These are phyloP conservation scores for Falco columbarius DNA, from an alignment of 2,797 vertebrate species.

Conservation along the genomic window DNA sequence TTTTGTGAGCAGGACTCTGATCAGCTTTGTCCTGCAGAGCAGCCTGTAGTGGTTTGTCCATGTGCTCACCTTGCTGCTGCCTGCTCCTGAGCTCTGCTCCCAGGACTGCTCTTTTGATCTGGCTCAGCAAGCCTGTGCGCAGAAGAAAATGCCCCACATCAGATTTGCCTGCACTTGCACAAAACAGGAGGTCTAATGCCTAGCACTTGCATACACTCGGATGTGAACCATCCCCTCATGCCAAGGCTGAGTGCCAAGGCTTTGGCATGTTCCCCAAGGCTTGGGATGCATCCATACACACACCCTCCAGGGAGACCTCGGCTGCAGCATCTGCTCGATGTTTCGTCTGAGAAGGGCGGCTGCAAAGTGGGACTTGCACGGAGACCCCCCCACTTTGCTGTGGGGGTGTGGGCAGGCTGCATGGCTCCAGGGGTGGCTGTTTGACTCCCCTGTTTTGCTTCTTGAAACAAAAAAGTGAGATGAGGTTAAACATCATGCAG, in stretches of 20 bases:
- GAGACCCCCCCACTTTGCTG: background rate
- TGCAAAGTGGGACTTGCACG: fast-evolving
- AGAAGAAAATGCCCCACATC: background rate
- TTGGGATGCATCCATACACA: fast-evolving
- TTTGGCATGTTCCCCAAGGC: background rate
- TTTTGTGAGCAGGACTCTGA: background rate
- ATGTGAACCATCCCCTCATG: background rate
- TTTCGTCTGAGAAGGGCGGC: background rate
- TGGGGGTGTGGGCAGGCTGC: background rate
- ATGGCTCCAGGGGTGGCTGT: background rate
- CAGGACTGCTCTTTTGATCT: background rate
- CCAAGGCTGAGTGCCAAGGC: conserved; percentile 11
- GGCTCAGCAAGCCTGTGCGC: background rate
- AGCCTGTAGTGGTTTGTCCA: background rate
- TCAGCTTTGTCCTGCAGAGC: fast-evolving
- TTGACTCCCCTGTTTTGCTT: background rate
- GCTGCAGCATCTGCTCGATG: background rate
- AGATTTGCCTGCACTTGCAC: conserved; percentile 35
- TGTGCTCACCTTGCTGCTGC: background rate
- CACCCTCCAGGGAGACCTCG: background rate
- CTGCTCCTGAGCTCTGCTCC: background rate
- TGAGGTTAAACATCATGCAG: background rate
- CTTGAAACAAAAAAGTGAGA: background rate
- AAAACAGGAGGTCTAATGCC: background rate
- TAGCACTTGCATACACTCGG: background rate